Conservation (phyloP, 2,888 invertebrate species). For the Morinoia aosen region DNA sequence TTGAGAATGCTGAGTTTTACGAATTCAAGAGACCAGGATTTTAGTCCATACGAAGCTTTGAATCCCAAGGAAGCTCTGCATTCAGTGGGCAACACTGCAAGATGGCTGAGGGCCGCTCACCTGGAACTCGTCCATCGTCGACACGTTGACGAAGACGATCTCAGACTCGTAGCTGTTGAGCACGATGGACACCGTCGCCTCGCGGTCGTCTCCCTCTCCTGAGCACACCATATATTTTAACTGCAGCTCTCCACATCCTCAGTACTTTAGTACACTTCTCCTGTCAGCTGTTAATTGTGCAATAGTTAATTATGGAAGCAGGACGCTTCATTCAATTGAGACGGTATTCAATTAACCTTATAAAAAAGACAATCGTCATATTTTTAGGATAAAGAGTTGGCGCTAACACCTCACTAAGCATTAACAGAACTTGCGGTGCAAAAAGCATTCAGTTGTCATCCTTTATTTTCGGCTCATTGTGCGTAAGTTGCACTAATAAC, state of each 20-base stretch:
- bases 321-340: background rate
- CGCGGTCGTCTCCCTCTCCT: constrained; percentile 58
- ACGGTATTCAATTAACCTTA: background rate
- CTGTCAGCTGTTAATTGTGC: background rate
- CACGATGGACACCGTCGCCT: constrained; percentile 62
- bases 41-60: no score
- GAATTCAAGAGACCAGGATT: no score
- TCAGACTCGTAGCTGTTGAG: constrained; percentile 65
- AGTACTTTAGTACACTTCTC: background rate
- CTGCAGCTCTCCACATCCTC: background rate
- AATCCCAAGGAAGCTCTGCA: no score
- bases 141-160: constrained; percentile 64
- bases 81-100: background rate
- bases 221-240: background rate
- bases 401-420: no score
- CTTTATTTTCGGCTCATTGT: no score
- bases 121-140: constrained; percentile 62
- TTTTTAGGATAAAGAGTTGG: no score
- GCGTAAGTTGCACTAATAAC: no score
- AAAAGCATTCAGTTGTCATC: no score
- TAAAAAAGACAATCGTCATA: no score
- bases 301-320: background rate
- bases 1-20: no score
- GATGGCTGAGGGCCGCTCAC: constrained; percentile 9
- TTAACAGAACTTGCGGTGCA: no score